phyloP scores from a whole-genome alignment of 92 coral and sea anemone species.

The Hydrozoanthus gracilis region DNA sequence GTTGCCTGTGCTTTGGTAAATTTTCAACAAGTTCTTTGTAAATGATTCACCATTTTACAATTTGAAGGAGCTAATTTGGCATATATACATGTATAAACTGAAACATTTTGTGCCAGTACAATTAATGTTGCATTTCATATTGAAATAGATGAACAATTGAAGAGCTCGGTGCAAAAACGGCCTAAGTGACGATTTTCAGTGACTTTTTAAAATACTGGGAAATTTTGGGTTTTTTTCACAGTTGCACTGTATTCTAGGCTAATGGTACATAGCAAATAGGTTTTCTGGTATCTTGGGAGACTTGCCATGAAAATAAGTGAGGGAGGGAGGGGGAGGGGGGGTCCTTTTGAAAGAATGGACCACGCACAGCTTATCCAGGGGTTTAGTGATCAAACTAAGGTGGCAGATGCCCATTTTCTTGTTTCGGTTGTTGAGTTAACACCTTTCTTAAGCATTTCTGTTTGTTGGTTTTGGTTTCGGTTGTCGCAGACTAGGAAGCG shows the following conservation, averaged over 20 bases:
- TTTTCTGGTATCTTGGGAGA: no score
- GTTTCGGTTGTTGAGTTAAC: slow-evolving; percentile 26
- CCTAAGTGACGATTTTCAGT: no score
- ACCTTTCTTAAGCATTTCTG: slow-evolving; percentile 19
- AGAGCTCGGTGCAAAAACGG: no score
- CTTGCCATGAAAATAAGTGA: no score
- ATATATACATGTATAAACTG: slow-evolving; percentile 16
- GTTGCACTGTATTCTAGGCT: no score
- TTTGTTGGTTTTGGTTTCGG: slow-evolving; percentile 20
- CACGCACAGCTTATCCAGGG: no score
- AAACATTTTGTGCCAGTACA: slow-evolving; percentile 1
- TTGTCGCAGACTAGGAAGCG: slow-evolving; percentile 24
- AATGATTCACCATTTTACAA: slow-evolving; percentile 27
- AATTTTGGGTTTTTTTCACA: no score
- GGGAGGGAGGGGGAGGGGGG: no score
- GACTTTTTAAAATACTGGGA: no score
- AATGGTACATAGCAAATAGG: no score
- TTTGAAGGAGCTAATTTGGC: slow-evolving; percentile 4
- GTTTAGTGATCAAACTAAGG: no score
- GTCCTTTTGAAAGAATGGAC: no score
- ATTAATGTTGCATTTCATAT: slow-evolving; percentile 1
- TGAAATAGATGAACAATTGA: not conserved
- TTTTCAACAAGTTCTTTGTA: slow-evolving; percentile 68
- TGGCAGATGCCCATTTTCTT: not conserved
- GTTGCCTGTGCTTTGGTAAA: slow-evolving; percentile 71